Base-by-base conservation (phyloP, 2,888 invertebrate genomes). In the Spisula subtruncata region DNA sequence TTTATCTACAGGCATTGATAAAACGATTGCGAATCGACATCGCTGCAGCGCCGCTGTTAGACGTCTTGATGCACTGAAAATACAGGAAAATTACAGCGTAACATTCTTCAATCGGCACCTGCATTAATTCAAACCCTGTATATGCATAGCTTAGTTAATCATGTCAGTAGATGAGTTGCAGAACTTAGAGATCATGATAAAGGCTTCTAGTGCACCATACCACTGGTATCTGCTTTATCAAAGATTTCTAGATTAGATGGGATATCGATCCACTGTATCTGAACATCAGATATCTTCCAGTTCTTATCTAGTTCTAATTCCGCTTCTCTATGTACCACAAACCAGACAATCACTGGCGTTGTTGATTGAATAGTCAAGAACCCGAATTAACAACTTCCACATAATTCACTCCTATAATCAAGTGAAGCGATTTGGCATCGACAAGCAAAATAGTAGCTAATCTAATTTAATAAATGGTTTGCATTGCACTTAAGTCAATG, bases 51-150 rank as follows among this genome's bases (percentile, higher is more conserved):
- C 25, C 25, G 60, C 25, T 66, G 25, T 66, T 25, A 66, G 60
- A 25, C 60, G 25, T 6, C 0, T 0, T 10, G 60, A 66, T 66
- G 60, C 60, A 66, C 60, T n/a, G n/a, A 25, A 66, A 5, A 66
- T 25, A 66, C 60, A 10, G 4, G 60, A 25, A 20, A 66, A n/a
- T 66, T 66, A 25, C 60, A 66, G 25, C 10, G n/a, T 25, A 25
- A n/a, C 60, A 66, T 66, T 66, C n/a, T 25, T 25, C n/a, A 66
- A 0, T 66, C 25, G 60, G 60, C 60, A 66, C 60, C 60, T 66
- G 60, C 25, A n/a, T 66, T 66, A n/a, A 66, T 66, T 66, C 60
- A 66, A 66, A 66, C n/a, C 8, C 25, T n/a, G n/a, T n/a, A n/a
- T n/a, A n/a, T n/a, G n/a, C n/a, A 12, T 25, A 66, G 25, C 8